Evolutionary conservation across 2,113 vertebrate genomes (phyloP), one percentile per base, ranked within the genome.

Genomic region (Alces alces): DNA sequence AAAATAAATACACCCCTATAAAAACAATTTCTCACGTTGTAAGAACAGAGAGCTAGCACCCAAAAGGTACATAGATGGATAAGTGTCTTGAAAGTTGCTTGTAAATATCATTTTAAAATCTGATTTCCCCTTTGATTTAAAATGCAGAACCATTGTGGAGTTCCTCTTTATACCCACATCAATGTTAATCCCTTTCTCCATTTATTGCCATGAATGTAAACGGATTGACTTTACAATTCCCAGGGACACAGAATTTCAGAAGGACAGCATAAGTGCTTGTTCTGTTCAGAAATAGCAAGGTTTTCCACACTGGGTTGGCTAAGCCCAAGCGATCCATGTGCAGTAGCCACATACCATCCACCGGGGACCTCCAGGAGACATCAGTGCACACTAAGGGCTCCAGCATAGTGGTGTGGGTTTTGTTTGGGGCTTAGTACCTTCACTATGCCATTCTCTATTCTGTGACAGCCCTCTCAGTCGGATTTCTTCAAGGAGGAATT

Each of bases 1-100:
- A 36, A 36, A 93, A 96, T 90, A 90, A 92, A 93, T 57, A 52
- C 9, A 61, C 47, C 66, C 57, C 47, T 88, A 79, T 11, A 89
- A 86, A 8, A 96, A 23, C 30, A 57, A 87, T 84, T 95, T 95
- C 45, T 87, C 73, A 93, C 36, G 3, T 86, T 82, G 21, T 79
- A 90, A 88, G 45, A 43, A 76, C 50, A 70, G 36, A 96, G n/a
- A 57, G 7, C 70, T 90, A 73, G 25, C 39, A n/a, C 3, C 73
- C 47, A 90, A 58, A 86, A 78, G 12, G 55, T 45, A 55, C 19
- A 55, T 16, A 76, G 15, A 50, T 70, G 3, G 55, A 12, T 8
- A 50, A 27, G 25, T 55, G 25, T 6, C 19, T 95, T 79, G 85
- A 86, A 73, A 70, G 36, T 79, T 96, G 17, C 43, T 43, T 96